Percentiles rank a stretch among this genome's conserved stretches.
These are phyloP conservation scores for Sesamia nonagrioides DNA, from an alignment of 1,140 invertebrate genomes.

Conservation along the genomic window DNA sequence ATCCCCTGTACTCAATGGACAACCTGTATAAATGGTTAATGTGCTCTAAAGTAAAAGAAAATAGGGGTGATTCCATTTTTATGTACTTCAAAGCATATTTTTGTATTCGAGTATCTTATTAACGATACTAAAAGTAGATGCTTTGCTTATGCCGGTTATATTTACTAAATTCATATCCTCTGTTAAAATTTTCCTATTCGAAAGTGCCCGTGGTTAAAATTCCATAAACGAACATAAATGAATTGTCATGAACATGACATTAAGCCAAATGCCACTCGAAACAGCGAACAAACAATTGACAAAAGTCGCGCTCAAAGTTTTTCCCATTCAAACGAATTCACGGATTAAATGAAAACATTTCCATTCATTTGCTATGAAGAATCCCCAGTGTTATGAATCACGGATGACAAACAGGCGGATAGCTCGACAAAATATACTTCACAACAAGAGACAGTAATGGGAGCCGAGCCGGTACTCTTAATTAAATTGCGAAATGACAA, in stretches of 20 bases:
- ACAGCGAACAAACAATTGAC: background rate
- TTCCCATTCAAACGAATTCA: constrained; percentile 28
- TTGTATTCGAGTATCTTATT: too few relatives aligned
- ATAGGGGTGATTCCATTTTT: too few relatives aligned
- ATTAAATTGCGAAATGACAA: constrained; percentile 15
- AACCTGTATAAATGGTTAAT: too few relatives aligned
- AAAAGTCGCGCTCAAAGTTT: constrained; percentile 7
- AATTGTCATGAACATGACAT: background rate
- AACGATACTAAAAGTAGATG: too few relatives aligned
- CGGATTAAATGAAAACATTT: constrained; percentile 46
- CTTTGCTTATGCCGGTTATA: too few relatives aligned
- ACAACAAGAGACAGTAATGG: constrained; percentile 39
- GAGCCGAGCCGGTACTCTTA: constrained; percentile 14
- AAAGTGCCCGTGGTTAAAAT: background rate
- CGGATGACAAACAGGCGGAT: constrained; percentile 34
- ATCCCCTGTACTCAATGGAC: too few relatives aligned
- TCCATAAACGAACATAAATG: background rate
- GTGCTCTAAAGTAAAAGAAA: too few relatives aligned
- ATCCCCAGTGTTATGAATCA: constrained; percentile 44
- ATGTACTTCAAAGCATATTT: too few relatives aligned
- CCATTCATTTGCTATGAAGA: constrained; percentile 41
- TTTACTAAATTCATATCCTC: too few relatives aligned
- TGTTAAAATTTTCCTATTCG: too few relatives aligned
- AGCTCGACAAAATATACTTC: constrained; percentile 39
- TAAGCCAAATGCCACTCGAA: background rate